Conservation (phyloP, 2,113 vertebrate genomes). For the Leucopsar rothschildi region DNA sequence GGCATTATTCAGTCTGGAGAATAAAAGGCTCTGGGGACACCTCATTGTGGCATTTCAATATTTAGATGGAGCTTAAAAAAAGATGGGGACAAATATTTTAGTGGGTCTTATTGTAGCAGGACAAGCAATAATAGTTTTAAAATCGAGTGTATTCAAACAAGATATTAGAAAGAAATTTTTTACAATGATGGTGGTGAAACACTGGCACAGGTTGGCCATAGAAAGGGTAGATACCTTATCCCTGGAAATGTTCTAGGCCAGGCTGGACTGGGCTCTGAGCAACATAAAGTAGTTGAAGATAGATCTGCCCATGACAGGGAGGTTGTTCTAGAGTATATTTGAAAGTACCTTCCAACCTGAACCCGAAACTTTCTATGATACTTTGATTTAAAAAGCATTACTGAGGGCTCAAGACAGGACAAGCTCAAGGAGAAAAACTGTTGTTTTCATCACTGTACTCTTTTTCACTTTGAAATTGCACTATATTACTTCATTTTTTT, state of each 20-base stretch:
- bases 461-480: neutral
- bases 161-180: neutral
- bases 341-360: neutral
- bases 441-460: neutral
- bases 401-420: neutral
- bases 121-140: neutral
- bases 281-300: neutral
- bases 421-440: neutral
- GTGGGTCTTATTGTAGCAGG: neutral
- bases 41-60: neutral
- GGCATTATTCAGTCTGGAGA: neutral
- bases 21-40: neutral
- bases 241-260: neutral
- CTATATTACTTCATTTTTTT: neutral
- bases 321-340: neutral
- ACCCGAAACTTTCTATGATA: neutral
- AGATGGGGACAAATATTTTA: neutral
- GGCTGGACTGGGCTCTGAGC: accelerated
- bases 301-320: neutral
- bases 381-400: neutral
- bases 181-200: neutral
- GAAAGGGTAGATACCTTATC: neutral
- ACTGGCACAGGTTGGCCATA: neutral
- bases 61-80: neutral
- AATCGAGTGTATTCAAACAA: neutral